phyloP scores from a whole-genome alignment of 2,797 vertebrate species.

The Malurus leucopterus region DNA sequence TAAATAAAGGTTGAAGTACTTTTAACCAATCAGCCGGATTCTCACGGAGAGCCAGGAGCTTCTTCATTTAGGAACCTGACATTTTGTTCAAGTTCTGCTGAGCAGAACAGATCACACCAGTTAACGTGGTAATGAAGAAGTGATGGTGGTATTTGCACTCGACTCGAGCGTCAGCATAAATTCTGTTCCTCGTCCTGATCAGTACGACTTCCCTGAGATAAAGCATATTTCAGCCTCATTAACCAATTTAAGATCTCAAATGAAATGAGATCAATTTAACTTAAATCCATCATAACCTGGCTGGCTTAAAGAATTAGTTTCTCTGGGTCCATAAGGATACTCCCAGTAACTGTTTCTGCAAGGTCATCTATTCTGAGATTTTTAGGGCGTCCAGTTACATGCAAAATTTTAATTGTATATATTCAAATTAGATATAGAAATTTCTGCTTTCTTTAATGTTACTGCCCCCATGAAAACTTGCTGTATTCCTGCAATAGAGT shows the following conservation, averaged over 20 bases:
- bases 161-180: conserved; percentile 40
- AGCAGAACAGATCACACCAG: conserved; percentile 60
- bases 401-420: neutral
- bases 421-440: neutral
- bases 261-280: conserved; percentile 35
- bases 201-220: conserved; percentile 12
- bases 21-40: conserved; percentile 35
- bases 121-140: conserved; percentile 55
- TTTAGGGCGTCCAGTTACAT: neutral
- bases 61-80: conserved; percentile 59
- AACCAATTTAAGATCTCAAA: conserved; percentile 15
- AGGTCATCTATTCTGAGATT: neutral
- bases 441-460: neutral
- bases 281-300: conserved; percentile 3
- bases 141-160: conserved; percentile 57
- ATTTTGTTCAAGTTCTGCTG: conserved; percentile 51
- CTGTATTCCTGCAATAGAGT: neutral
- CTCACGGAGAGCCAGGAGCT: conserved; percentile 21
- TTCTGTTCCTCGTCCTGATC: conserved; percentile 8
- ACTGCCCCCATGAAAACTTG: neutral
- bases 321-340: neutral
- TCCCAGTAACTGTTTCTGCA: neutral
- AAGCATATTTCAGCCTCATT: conserved; percentile 51
- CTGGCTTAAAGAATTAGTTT: neutral
- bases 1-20: conserved; percentile 63